Conservation (phyloP, 2,888 invertebrate species). For the Hymenopus coronatus region DNA sequence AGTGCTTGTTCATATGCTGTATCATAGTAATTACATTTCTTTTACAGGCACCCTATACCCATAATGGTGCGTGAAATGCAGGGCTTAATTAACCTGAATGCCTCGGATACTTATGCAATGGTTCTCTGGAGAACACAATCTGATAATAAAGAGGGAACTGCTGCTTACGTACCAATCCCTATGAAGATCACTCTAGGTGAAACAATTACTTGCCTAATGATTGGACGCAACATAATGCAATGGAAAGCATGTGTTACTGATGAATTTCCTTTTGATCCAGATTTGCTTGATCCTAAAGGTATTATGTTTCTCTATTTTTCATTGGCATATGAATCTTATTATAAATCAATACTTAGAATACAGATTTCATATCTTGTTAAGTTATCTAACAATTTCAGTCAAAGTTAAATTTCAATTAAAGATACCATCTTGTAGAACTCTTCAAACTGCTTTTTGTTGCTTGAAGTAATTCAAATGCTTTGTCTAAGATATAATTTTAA, state of each 20-base stretch:
- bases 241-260: constrained; percentile 56
- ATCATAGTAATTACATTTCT: constrained; percentile 6
- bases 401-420: too few relatives aligned
- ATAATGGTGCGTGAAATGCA: constrained; percentile 50
- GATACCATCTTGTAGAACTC: too few relatives aligned
- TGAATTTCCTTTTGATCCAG: constrained; percentile 40
- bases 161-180: neutral
- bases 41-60: constrained; percentile 46
- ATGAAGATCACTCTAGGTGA: neutral
- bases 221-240: constrained; percentile 61
- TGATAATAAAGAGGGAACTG: neutral
- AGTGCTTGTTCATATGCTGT: too few relatives aligned
- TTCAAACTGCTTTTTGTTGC: too few relatives aligned
- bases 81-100: constrained; percentile 46
- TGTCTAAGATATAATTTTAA: too few relatives aligned
- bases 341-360: too few relatives aligned
- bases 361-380: too few relatives aligned
- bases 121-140: neutral
- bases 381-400: too few relatives aligned
- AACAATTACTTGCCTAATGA: constrained; percentile 51
- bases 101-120: constrained; percentile 26
- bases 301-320: neutral
- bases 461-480: too few relatives aligned
- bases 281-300: constrained; percentile 45
- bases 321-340: too few relatives aligned